phyloP scores from a whole-genome alignment of 2,113 vertebrate species.

The Stictonetta naevosa region DNA sequence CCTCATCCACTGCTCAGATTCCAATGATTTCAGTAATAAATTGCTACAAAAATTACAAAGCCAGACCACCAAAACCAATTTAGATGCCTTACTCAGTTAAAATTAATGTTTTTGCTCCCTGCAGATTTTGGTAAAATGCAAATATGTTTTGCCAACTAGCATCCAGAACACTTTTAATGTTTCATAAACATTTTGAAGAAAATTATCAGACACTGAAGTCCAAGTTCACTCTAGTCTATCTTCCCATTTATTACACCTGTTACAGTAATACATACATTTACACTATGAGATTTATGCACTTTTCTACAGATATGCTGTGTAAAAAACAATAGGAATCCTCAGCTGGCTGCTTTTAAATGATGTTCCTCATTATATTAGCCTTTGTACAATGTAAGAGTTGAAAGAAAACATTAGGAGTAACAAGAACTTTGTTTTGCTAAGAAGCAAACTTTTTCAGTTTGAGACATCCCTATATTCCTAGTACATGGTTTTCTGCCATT shows the following conservation, averaged over 20 bases:
- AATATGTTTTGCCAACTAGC: background rate
- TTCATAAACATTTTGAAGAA: background rate
- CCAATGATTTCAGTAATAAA: background rate
- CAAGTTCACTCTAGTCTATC: background rate
- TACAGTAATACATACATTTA: background rate
- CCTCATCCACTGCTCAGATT: background rate
- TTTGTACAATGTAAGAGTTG: background rate
- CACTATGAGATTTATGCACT: background rate
- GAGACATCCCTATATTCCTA: background rate
- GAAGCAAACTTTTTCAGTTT: background rate
- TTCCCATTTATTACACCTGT: background rate
- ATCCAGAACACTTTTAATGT: background rate
- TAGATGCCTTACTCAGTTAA: background rate
- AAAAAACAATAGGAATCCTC: background rate
- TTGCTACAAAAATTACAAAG: background rate
- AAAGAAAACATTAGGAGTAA: background rate
- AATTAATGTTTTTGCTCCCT: background rate
- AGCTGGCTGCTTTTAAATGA: background rate
- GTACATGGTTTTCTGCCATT: background rate
- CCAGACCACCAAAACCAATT: background rate
- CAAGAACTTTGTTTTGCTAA: background rate
- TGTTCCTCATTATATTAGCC: background rate
- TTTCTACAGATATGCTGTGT: background rate
- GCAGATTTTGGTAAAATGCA: background rate
- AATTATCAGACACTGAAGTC: background rate